A percentile compares a stretch with the other conserved stretches of the same genome.
Evolutionary conservation across 2,888 invertebrate genomes (phyloP).

Genomic region (Melanotus villosus): DNA sequence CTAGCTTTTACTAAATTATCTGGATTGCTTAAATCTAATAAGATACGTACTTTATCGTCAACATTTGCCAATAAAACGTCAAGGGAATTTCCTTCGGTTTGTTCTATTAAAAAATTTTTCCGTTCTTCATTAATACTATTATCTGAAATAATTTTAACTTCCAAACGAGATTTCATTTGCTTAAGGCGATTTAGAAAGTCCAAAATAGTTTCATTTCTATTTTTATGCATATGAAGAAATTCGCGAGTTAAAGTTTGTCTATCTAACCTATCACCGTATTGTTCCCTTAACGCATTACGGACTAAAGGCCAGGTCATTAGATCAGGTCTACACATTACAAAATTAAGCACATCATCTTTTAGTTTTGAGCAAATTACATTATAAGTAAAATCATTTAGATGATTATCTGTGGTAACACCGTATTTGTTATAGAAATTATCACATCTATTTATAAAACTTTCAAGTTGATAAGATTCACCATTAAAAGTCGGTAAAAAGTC

Average conservation of each 20-base stretch:
- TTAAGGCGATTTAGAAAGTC: slow-evolving; percentile 16
- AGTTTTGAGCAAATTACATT: no score
- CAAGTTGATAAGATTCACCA: slow-evolving; percentile 4
- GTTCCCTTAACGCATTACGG: no score
- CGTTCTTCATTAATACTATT: background rate
- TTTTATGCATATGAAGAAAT: no score
- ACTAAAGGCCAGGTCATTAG: no score
- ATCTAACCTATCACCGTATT: no score
- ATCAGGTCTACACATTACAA: no score
- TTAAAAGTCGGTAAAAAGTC: slow-evolving; percentile 17
- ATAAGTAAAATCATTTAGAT: slow-evolving; percentile 15
- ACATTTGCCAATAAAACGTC: slow-evolving; percentile 5
- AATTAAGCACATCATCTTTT: no score
- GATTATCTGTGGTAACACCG: slow-evolving; percentile 19
- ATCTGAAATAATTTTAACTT: slow-evolving; percentile 24
- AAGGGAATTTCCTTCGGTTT: slow-evolving; percentile 19
- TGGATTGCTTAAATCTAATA: slow-evolving; percentile 7
- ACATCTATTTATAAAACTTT: slow-evolving; percentile 13
- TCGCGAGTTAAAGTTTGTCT: no score
- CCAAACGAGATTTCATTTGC: slow-evolving; percentile 4
- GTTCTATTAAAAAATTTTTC: slow-evolving; percentile 7
- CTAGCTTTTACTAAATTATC: slow-evolving; percentile 6
- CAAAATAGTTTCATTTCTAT: background rate
- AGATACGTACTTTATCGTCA: background rate
- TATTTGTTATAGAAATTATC: slow-evolving; percentile 11